phyloP scores from a whole-genome alignment of 2,888 invertebrate genomes.

The Athalia cordata region DNA sequence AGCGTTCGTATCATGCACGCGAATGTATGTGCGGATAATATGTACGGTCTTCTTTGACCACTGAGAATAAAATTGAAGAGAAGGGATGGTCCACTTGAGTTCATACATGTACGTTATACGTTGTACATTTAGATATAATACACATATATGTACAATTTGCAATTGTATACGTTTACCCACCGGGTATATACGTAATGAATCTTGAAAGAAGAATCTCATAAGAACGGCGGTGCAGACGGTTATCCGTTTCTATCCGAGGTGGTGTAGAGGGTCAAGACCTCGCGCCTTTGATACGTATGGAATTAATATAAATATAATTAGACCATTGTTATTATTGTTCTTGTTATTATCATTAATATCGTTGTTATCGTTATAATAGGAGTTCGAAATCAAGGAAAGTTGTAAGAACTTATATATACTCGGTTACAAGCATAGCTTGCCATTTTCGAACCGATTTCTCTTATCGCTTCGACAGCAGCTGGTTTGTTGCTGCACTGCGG shows the following conservation, averaged over 20 bases:
- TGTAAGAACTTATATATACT: not conserved
- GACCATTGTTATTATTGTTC: not conserved
- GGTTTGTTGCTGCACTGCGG: not conserved
- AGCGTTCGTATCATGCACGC: not conserved
- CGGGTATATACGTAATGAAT: too few species aligned
- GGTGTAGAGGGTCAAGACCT: constrained; percentile 25
- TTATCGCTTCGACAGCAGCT: constrained; percentile 12
- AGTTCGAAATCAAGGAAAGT: constrained; percentile 11
- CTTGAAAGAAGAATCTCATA: not conserved
- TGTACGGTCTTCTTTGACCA: constrained; percentile 14
- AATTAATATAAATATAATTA: constrained; percentile 16
- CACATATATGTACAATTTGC: too few species aligned
- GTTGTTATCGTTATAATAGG: too few species aligned
- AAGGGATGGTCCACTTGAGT: constrained; percentile 32
- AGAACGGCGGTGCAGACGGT: not conserved
- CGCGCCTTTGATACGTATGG: constrained; percentile 8
- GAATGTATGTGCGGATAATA: not conserved
- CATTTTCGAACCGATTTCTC: constrained; percentile 25
- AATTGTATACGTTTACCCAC: too few species aligned
- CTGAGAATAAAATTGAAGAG: not conserved
- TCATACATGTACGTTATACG: constrained; percentile 8
- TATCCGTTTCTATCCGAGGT: not conserved
- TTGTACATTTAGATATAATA: not conserved
- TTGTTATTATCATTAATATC: too few species aligned
- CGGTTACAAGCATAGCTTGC: not conserved